phyloP scores from a whole-genome alignment of 2,888 invertebrate genomes.

The Halictus quadricinctus region DNA sequence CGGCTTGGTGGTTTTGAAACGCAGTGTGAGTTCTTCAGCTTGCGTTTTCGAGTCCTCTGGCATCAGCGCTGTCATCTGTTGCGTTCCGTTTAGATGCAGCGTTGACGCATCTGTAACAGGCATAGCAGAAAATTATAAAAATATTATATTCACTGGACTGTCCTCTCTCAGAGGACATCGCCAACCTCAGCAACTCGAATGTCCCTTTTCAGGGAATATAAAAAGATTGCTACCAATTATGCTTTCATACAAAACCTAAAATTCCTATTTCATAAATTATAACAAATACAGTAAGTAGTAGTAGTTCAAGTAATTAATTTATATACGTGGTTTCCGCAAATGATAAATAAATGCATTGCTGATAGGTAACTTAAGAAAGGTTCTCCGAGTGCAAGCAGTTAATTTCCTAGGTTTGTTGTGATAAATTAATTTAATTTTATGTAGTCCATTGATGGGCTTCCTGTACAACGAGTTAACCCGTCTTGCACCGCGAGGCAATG shows the following conservation, averaged over 20 bases:
- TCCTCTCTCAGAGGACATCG: too few relatives aligned
- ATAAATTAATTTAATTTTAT: too few relatives aligned
- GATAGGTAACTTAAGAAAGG: neutral
- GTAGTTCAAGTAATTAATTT: too few relatives aligned
- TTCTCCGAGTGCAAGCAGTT: neutral
- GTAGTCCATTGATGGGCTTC: neutral
- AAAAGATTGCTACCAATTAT: too few relatives aligned
- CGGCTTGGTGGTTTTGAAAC: conserved; percentile 92
- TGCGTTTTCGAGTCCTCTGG: conserved; percentile 91
- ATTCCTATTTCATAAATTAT: neutral
- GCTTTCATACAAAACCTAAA: neutral
- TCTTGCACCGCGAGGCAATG: neutral
- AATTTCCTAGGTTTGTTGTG: neutral
- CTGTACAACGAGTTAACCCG: neutral
- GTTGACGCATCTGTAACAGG: conserved; percentile 90
- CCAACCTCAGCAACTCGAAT: too few relatives aligned
- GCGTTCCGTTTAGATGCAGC: conserved; percentile 93
- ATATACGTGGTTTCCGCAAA: neutral
- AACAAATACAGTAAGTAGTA: too few relatives aligned
- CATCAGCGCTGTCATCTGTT: conserved; percentile 91
- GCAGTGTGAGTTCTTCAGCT: conserved; percentile 93
- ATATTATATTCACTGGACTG: neutral
- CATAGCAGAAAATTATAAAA: neutral
- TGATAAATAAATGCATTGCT: neutral
- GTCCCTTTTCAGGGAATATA: too few relatives aligned